Conservation (phyloP, 2,888 invertebrate genomes). For the Spisula subtruncata region DNA sequence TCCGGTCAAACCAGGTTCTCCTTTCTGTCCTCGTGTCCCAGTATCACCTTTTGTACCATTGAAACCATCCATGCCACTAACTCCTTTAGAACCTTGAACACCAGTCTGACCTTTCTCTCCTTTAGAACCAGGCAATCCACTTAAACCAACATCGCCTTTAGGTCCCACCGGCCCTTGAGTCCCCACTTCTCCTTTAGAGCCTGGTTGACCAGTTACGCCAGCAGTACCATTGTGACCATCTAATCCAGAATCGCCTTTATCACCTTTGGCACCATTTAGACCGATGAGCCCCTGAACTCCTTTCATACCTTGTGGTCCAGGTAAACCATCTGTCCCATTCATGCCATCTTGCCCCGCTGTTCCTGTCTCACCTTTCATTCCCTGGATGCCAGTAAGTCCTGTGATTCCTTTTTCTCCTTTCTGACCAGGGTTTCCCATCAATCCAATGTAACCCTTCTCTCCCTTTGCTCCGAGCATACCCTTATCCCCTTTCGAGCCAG, state of each 20-base stretch:
- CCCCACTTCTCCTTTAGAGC: conserved; percentile 57
- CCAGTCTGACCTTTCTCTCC: conserved; percentile 53
- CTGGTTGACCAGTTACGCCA: conserved; percentile 50
- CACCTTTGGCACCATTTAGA: conserved; percentile 62
- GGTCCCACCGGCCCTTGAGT: conserved; percentile 54
- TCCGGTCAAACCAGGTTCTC: conserved; percentile 46
- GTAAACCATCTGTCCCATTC: conserved; percentile 42
- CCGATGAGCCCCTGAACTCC: conserved; percentile 72
- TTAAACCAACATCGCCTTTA: conserved; percentile 48
- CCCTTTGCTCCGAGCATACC: conserved; percentile 38
- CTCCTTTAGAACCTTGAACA: conserved; percentile 47
- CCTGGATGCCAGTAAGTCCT: conserved; percentile 33
- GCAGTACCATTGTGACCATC: conserved; percentile 52
- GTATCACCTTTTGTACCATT: conserved; percentile 45
- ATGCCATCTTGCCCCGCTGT: conserved; percentile 34
- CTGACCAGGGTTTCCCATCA: conserved; percentile 41
- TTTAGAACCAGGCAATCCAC: conserved; percentile 52
- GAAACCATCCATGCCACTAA: conserved; percentile 32
- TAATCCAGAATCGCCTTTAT: conserved; percentile 52
- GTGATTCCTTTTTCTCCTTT: conserved; percentile 59
- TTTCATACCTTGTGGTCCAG: conserved; percentile 40
- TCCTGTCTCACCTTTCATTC: conserved; percentile 37
- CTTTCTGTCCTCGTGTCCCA: conserved; percentile 58
- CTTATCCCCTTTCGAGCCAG: conserved; percentile 29
- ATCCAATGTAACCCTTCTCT: conserved; percentile 14